Evolutionary conservation across 1,140 invertebrate genomes (phyloP).

Genomic region (Physella acuta): DNA sequence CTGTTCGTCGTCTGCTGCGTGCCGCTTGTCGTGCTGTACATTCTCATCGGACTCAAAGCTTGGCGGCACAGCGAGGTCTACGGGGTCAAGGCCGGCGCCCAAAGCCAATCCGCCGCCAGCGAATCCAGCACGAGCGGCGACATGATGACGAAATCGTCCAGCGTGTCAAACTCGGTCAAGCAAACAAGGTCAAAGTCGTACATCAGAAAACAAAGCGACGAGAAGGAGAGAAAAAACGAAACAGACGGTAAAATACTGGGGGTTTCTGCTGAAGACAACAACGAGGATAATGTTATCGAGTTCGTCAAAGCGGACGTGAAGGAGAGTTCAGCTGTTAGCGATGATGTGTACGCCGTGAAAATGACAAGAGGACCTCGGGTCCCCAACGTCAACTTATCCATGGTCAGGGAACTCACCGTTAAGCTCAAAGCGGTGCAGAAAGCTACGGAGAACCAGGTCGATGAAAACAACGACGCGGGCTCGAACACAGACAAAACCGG

Average conservation of each 20-base stretch:
- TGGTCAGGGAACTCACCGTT: slow-evolving; percentile 11
- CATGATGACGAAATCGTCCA: neutral
- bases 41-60: slow-evolving; percentile 4
- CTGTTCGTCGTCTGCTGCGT: slow-evolving; percentile 19
- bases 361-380: neutral
- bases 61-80: slow-evolving; percentile 6
- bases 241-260: neutral
- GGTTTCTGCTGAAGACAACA: neutral
- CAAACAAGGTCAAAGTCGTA: neutral
- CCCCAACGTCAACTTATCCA: neutral
- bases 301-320: neutral
- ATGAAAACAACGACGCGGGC: neutral
- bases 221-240: neutral
- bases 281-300: neutral
- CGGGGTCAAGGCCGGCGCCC: neutral
- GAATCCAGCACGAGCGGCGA: neutral
- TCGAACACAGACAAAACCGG: neutral
- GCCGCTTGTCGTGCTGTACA: slow-evolving; percentile 18
- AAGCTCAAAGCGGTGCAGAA: slow-evolving; percentile 21
- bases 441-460: neutral
- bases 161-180: neutral
- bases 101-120: neutral
- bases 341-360: neutral
- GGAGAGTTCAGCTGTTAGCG: neutral
- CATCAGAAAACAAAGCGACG: neutral